Conservation (phyloP, 1,140 invertebrate species). For the Drosophila suzukii region DNA sequence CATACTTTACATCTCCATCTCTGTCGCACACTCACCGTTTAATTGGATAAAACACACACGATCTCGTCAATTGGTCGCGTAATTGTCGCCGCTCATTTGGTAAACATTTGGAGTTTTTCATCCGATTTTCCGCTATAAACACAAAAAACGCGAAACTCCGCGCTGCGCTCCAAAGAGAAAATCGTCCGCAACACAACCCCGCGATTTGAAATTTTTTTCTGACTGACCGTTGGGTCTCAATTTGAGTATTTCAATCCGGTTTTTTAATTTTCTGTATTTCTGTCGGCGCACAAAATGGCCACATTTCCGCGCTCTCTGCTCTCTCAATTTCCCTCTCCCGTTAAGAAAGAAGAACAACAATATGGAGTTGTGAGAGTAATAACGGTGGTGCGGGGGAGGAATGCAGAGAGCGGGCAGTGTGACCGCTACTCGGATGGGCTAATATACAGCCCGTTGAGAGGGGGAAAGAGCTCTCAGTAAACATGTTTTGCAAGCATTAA, state of each 20-base stretch:
- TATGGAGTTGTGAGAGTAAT: too few species aligned
- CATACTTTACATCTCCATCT: conserved; percentile 11
- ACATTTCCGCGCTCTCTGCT: not conserved
- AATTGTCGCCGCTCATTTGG: conserved; percentile 58
- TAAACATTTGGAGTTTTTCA: conserved; percentile 68
- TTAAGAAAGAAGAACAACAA: too few species aligned
- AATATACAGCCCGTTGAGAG: too few species aligned
- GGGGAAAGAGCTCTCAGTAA: too few species aligned
- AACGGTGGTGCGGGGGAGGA: too few species aligned
- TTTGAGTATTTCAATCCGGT: not conserved
- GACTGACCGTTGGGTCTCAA: not conserved
- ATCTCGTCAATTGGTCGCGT: conserved; percentile 66
- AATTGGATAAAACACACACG: conserved; percentile 42
- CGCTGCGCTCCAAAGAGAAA: conserved; percentile 5
- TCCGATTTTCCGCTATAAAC: conserved; percentile 70
- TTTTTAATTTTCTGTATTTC: not conserved
- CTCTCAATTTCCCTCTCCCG: not conserved
- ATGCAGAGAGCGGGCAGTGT: too few species aligned
- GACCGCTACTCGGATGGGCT: too few species aligned
- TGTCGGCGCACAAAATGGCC: not conserved
- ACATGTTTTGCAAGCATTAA: too few species aligned
- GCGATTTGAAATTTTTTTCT: not conserved
- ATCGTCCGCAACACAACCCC: not conserved
- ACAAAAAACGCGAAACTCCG: conserved; percentile 57
- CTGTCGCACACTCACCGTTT: conserved; percentile 69